A percentile compares a stretch with the other conserved stretches of the same genome.
Evolutionary conservation across 2,888 invertebrate species (phyloP).

Genomic region (Rhodophaea formosa): DNA sequence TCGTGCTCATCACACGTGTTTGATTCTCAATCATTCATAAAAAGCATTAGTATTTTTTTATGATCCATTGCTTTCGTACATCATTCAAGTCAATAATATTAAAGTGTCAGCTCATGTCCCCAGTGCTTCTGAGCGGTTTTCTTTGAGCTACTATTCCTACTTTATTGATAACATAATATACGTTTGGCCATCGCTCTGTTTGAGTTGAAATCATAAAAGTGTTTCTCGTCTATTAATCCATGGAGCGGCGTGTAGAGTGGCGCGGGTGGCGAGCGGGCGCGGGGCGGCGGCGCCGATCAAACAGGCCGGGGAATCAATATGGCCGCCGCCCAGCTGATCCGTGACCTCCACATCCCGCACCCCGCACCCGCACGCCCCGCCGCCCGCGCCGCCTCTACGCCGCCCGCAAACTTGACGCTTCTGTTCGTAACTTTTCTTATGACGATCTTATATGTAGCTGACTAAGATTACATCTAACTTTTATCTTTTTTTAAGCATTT

Average conservation of each 20-base stretch:
- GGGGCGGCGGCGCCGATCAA: slow-evolving; percentile 73
- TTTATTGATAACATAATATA: slow-evolving; percentile 46
- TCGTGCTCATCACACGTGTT: not conserved
- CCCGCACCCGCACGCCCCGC: slow-evolving; percentile 33
- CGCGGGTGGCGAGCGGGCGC: slow-evolving; percentile 44
- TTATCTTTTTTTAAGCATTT: not conserved
- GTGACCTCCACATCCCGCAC: slow-evolving; percentile 71
- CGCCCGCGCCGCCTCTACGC: slow-evolving; percentile 39
- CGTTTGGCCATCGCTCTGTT: slow-evolving; percentile 57
- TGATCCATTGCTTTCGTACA: not conserved
- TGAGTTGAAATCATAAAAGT: slow-evolving; percentile 80
- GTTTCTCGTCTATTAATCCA: slow-evolving; percentile 78
- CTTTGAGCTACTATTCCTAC: slow-evolving; percentile 18
- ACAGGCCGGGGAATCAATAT: slow-evolving; percentile 80
- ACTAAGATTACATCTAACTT: slow-evolving; percentile 2
- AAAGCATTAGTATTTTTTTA: too few relatives aligned
- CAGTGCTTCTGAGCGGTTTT: slow-evolving; percentile 4
- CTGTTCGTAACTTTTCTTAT: slow-evolving; percentile 61
- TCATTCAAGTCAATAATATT: slow-evolving; percentile 23
- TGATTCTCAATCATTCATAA: not conserved
- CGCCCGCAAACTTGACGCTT: slow-evolving; percentile 63
- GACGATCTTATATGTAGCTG: slow-evolving; percentile 42
- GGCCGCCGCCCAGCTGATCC: slow-evolving; percentile 81
- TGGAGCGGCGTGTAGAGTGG: slow-evolving; percentile 44
- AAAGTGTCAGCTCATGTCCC: not conserved